Conservation (phyloP, 2,888 invertebrate genomes). For the Sinodicranocentrus sp. region DNA sequence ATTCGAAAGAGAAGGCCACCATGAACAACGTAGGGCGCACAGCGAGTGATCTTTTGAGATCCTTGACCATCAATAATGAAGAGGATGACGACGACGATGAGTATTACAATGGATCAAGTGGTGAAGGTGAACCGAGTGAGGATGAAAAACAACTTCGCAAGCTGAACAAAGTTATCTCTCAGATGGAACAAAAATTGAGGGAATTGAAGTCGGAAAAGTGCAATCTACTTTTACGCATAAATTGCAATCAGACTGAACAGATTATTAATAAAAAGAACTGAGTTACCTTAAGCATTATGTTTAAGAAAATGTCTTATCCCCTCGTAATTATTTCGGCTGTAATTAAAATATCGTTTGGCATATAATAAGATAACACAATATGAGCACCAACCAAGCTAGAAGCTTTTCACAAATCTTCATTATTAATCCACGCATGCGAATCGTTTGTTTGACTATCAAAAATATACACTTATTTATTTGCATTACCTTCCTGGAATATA, state of each 20-base stretch:
- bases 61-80: conserved; percentile 48
- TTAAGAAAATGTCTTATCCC: too few species aligned
- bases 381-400: too few species aligned
- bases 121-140: conserved; percentile 10
- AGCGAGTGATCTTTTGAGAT: conserved; percentile 45
- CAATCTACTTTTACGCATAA: conserved; percentile 63
- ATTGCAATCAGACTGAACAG: conserved; percentile 65
- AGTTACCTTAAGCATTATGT: conserved; percentile 56
- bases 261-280: conserved; percentile 68
- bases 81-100: conserved; percentile 52
- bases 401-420: too few species aligned
- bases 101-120: not conserved
- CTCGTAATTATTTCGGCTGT: too few species aligned
- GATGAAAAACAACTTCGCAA: conserved; percentile 46
- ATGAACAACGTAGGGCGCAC: not conserved
- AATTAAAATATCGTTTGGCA: too few species aligned
- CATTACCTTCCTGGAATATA: too few species aligned
- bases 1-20: conserved; percentile 27
- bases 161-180: conserved; percentile 57
- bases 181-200: conserved; percentile 59
- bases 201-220: conserved; percentile 64
- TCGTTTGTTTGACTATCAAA: too few species aligned
- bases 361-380: too few species aligned
- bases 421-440: too few species aligned
- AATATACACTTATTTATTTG: too few species aligned